These are phyloP conservation scores for Euproctis similis DNA, from an alignment of 2,888 invertebrate genomes.

Conservation along the genomic window DNA sequence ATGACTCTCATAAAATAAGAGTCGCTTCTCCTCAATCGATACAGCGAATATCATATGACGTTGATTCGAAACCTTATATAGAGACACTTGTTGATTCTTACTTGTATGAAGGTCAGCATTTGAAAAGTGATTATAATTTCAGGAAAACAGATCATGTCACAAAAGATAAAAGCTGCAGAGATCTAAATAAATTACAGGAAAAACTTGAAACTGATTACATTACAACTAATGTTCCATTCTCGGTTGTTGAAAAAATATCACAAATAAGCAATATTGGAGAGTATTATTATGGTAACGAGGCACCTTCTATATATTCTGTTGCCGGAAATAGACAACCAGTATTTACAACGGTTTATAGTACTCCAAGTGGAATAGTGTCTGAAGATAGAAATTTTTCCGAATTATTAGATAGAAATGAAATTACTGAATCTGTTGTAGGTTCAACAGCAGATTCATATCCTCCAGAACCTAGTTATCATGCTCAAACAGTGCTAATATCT, in stretches of 20 bases:
- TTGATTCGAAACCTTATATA: conserved; percentile 63
- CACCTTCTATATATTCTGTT: conserved; percentile 83
- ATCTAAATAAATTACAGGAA: conserved; percentile 46
- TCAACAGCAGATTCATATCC: conserved; percentile 63
- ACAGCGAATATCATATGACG: conserved; percentile 56
- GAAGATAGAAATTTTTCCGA: conserved; percentile 81
- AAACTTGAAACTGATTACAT: conserved; percentile 44
- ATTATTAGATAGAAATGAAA: conserved; percentile 78
- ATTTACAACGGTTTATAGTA: conserved; percentile 85
- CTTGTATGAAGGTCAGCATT: conserved; percentile 41
- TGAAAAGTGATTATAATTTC: conserved; percentile 50
- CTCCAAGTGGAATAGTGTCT: conserved; percentile 77
- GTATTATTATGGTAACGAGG: conserved; percentile 69
- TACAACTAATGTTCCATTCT: conserved; percentile 45
- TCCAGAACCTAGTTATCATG: conserved; percentile 75
- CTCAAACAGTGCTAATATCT: conserved; percentile 71
- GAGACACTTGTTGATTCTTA: conserved; percentile 77
- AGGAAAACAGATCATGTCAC: conserved; percentile 37
- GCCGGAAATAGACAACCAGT: conserved; percentile 83
- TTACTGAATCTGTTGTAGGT: conserved; percentile 49
- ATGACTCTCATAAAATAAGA: conserved; percentile 60
- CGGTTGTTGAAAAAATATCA: conserved; percentile 38
- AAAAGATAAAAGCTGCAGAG: conserved; percentile 48
- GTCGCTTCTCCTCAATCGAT: conserved; percentile 55
- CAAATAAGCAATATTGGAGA: conserved; percentile 54